A percentile compares a stretch with the other conserved stretches of the same genome.
Evolutionary conservation across 2,888 invertebrate species (phyloP).

Genomic region (Drosophila anomelani): DNA sequence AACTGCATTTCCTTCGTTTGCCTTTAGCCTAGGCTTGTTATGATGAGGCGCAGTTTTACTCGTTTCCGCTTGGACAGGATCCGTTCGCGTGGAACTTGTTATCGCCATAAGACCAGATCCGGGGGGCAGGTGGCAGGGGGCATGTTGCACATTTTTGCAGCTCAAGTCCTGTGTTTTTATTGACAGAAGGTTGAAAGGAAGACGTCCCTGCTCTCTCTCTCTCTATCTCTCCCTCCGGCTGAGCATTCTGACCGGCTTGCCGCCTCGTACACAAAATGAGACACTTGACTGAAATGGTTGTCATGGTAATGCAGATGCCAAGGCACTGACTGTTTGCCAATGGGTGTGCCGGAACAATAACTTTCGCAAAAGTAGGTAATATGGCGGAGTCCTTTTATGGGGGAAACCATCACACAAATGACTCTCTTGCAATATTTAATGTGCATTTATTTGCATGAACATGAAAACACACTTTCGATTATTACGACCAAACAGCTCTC

Average conservation of each 20-base stretch:
- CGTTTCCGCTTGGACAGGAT: constrained; percentile 63
- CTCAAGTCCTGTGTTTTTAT: constrained; percentile 39
- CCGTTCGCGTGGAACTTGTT: constrained; percentile 71
- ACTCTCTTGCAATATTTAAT: neutral
- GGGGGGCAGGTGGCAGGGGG: neutral
- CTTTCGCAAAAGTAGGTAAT: constrained; percentile 2
- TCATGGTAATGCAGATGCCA: constrained; percentile 51
- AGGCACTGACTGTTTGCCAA: constrained; percentile 2
- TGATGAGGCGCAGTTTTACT: constrained; percentile 53
- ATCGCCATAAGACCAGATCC: constrained; percentile 15
- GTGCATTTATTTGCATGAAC: neutral
- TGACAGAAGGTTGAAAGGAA: constrained; percentile 46
- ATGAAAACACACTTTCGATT: neutral
- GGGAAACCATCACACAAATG: neutral
- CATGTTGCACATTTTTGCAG: constrained; percentile 49
- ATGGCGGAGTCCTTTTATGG: neutral
- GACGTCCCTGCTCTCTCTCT: neutral
- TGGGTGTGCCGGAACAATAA: constrained; percentile 7
- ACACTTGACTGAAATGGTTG: constrained; percentile 64
- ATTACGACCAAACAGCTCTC: neutral
- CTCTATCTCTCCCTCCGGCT: neutral
- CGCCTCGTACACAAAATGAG: constrained; percentile 73
- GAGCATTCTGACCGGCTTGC: constrained; percentile 48
- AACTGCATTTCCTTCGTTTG: constrained; percentile 29
- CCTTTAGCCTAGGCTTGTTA: constrained; percentile 34